Base-by-base conservation (phyloP, 2,113 vertebrate genomes). In the Meleagris gallopavo region DNA sequence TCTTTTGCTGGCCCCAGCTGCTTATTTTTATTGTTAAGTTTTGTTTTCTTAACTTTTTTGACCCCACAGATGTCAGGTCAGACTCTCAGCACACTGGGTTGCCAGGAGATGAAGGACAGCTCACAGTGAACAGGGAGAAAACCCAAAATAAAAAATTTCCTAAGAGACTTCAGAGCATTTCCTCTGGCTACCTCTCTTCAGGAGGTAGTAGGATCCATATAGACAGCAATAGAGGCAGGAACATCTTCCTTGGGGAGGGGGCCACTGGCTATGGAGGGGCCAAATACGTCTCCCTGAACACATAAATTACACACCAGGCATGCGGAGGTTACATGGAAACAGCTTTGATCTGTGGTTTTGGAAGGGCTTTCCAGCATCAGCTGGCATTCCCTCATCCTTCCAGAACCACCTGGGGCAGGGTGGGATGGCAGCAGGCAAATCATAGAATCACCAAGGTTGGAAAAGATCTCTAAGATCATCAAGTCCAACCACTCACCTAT, bases 1-100 rank as follows among this genome's bases (percentile, higher is more conserved):
- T 77, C 50, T 69, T 76, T 77, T 76, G 70, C 62, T 54, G 83
- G 27, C 8, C 30, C 13, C 3, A 10, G 41, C 43, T 54, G 41
- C n/a, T 62, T 55, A 38, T 83, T 94, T 84, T 87, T 45, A 66
- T 34, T 73, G 62, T 85, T 86, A 86, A 73, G 40, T 32, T 91
- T 64, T 29, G 11, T 2, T 30, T 83, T 20, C 58, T 6, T 5
- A 16, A 5, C 27, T 69, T 85, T 60, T 79, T 70, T 2, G 2
- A 70, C 81, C 43, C 25, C 21, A 10, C 19, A 36, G 66, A 69
- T 22, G 18, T 57, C 57, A 78, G 69, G 83, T 90, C 71, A 78
- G 38, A 76, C 16, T 70, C 18, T 79, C 52, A 75, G 61, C 77
- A 52, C 73, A 40, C 71, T 61, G 40, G 43, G 40, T 24, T 92